Evolutionary conservation across 2,888 invertebrate species (phyloP), one percentile per base, ranked within the genome.

Genomic region (Amblyjoppa proteus): DNA sequence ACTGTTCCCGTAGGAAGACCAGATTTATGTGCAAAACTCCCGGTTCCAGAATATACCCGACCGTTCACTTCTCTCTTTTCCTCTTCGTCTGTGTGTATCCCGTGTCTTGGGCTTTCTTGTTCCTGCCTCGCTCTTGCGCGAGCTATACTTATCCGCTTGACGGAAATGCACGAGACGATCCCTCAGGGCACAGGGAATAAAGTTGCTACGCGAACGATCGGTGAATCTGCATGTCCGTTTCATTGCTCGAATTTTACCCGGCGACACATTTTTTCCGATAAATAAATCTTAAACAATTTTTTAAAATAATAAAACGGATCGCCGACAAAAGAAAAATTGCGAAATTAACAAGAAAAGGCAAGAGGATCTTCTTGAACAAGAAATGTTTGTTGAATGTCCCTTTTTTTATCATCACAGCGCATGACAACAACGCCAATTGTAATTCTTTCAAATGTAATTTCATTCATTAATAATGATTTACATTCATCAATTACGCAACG

Each of bases 11-110:
- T 88, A 90, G 91, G 92, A 90, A 91, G 92, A 90, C 91, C 94
- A 93, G 94, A 94, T 94, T 94, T 94, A 94, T 94, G 94, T 93
- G 92, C 91, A 93, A 93, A 94, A 94, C 92, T 93, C 92, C 89
- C 88, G 45, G 90, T 90, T 87, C 88, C 90, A 88, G 90, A 89
- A 76, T 80, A 64, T 64, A 64, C 89, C 87, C 89, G 87, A 74
- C 68, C 58, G 73, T 77, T 78, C 81, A 58, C 78, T 70, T 68
- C 61, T 31, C 74, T 69, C 78, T 74, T 53, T 68, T 49, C 73
- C 45, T 74, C 71, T 79, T 25, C n/a, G 9, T 58, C 31, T 51
- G 41, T 49, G 75, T 76, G 41, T 76, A 76, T 73, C 77, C 69
- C 68, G 64, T 77, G 45, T 79, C 83, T 74, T 68, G 69, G 73